A percentile compares a stretch with the other conserved stretches of the same genome.
These are phyloP conservation scores for Pygoscelis antarcticus DNA, from an alignment of 2,113 vertebrate species.

Conservation along the genomic window DNA sequence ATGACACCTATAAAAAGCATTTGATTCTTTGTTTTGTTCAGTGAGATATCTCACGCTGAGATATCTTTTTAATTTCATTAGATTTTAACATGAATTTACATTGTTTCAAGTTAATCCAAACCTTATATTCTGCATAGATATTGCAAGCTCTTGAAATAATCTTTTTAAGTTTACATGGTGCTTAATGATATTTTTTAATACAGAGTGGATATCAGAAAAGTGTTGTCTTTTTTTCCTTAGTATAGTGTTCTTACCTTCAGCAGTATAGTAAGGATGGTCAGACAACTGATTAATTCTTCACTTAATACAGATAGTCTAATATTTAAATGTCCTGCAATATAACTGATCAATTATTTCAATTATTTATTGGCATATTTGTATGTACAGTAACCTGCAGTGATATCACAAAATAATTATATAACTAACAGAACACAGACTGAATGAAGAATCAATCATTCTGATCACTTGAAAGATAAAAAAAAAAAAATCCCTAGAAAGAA, in stretches of 20 bases:
- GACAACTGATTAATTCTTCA: neutral
- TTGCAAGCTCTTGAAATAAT: neutral
- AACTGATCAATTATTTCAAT: neutral
- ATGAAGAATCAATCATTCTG: neutral
- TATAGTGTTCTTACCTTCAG: neutral
- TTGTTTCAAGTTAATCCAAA: neutral
- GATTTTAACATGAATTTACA: neutral
- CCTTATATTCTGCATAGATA: neutral
- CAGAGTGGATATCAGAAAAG: neutral
- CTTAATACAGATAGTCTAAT: neutral
- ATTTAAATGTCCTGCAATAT: neutral
- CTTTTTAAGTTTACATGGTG: neutral
- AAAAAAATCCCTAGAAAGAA: neutral
- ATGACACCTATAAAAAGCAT: neutral
- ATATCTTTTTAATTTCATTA: neutral
- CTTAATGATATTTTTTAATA: neutral
- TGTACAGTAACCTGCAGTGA: neutral
- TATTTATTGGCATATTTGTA: neutral
- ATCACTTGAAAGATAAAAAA: neutral
- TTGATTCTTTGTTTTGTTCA: neutral
- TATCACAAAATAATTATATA: neutral
- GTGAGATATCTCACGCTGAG: neutral
- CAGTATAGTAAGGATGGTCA: neutral
- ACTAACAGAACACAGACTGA: neutral
- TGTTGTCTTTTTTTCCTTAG: neutral